Percentiles rank a stretch among this genome's conserved stretches.
Evolutionary conservation across 2,888 invertebrate species (phyloP).

Genomic region (Plemyria rubiginata): DNA sequence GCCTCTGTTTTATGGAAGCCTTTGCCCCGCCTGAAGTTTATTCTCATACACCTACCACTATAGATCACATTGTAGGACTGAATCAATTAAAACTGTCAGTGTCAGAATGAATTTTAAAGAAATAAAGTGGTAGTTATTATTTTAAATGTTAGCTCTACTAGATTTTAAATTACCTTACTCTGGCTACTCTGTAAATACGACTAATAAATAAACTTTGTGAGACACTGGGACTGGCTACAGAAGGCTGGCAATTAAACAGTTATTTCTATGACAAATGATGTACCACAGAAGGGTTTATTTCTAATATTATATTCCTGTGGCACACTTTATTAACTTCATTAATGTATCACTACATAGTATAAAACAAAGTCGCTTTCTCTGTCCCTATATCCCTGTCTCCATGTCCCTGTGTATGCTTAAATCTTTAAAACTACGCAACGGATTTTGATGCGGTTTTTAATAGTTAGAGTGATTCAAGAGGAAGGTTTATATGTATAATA

Average conservation of each 20-base stretch:
- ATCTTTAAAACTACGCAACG: no score
- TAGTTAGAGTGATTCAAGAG: no score
- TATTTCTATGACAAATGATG: no score
- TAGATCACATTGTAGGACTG: not conserved
- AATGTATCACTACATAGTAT: no score
- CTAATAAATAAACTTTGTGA: constrained; percentile 8
- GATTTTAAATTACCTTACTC: constrained; percentile 1
- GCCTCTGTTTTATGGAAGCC: not conserved
- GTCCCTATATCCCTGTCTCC: no score
- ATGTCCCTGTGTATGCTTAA: no score
- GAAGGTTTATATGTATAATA: no score
- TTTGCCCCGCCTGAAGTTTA: not conserved
- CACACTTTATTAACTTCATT: no score
- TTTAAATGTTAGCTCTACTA: constrained; percentile 1
- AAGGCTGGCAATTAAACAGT: constrained; percentile 15
- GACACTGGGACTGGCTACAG: constrained; percentile 22
- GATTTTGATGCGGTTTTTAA: no score
- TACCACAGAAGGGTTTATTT: no score
- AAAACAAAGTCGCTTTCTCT: no score
- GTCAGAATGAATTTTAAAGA: not conserved
- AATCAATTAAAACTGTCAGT: not conserved
- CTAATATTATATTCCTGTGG: no score
- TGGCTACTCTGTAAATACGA: constrained; percentile 8
- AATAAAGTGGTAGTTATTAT: constrained; percentile 1
- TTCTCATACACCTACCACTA: not conserved